Conservation (phyloP, 92 coral and sea anemone species). For the Epizoanthus fatuus region DNA sequence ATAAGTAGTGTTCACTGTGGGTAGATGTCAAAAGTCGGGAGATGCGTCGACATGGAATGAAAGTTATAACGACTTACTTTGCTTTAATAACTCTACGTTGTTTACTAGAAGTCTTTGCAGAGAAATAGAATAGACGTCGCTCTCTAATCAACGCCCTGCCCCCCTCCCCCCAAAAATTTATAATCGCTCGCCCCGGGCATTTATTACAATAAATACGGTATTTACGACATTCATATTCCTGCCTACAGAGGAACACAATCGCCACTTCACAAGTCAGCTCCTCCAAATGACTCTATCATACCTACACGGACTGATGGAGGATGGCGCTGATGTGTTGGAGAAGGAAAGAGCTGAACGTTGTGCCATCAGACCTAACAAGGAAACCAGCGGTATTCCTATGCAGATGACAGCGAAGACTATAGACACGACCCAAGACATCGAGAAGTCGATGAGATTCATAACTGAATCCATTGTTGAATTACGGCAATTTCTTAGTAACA, state of each 20-base stretch:
- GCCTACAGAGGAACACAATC: slow-evolving; percentile 89
- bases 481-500: slow-evolving; percentile 72
- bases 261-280: slow-evolving; percentile 91
- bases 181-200: no score
- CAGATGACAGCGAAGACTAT: slow-evolving; percentile 11
- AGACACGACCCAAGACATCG: slow-evolving; percentile 41
- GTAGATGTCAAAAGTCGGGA: no score
- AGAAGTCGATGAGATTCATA: slow-evolving; percentile 60
- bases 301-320: slow-evolving; percentile 89
- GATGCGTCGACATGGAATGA: neutral
- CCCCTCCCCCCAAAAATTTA: no score
- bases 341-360: slow-evolving; percentile 41
- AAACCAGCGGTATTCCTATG: neutral
- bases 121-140: no score
- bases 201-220: no score
- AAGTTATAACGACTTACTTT: neutral
- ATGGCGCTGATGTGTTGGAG: slow-evolving; percentile 85
- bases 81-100: neutral
- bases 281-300: slow-evolving; percentile 93
- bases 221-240: neutral
- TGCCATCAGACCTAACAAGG: slow-evolving; percentile 13
- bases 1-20: slow-evolving; percentile 74
- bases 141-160: neutral
- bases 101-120: no score
- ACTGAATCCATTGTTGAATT: slow-evolving; percentile 77